phyloP scores from a whole-genome alignment of 2,888 invertebrate genomes.

The Cephus pulcher region DNA sequence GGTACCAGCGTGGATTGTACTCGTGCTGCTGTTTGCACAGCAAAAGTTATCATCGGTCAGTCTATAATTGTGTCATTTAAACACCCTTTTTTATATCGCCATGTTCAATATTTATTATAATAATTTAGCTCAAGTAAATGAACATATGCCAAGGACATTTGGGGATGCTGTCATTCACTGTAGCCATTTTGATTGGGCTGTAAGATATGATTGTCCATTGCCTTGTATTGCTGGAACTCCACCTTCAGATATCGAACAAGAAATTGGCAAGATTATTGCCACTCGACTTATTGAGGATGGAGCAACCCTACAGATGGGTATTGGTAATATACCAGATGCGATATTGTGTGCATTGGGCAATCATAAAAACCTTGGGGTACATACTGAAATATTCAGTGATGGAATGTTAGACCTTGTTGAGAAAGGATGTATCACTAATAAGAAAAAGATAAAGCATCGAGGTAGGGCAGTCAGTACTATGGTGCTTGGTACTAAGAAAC shows the following conservation, averaged over 20 bases:
- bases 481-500: conserved; percentile 70
- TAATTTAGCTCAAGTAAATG: conserved; percentile 69
- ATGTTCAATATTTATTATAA: not conserved
- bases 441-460: conserved; percentile 69
- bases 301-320: conserved; percentile 75
- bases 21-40: conserved; percentile 70
- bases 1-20: conserved; percentile 74
- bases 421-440: conserved; percentile 72
- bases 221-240: conserved; percentile 64
- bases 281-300: conserved; percentile 73
- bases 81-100: not conserved
- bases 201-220: conserved; percentile 65
- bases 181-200: conserved; percentile 73
- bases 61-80: conserved; percentile 3
- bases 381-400: conserved; percentile 75
- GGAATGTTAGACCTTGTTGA: conserved; percentile 73
- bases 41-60: conserved; percentile 73
- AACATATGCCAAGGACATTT: conserved; percentile 72
- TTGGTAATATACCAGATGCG: conserved; percentile 75
- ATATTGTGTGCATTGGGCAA: conserved; percentile 69
- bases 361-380: conserved; percentile 75
- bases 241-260: conserved; percentile 67
- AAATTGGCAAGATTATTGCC: conserved; percentile 73
- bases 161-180: conserved; percentile 73
- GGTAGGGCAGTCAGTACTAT: conserved; percentile 74